A percentile compares a stretch with the other conserved stretches of the same genome.
Conservation (phyloP, 2,797 vertebrate species). For the Acrocephalus scirpaceus region DNA sequence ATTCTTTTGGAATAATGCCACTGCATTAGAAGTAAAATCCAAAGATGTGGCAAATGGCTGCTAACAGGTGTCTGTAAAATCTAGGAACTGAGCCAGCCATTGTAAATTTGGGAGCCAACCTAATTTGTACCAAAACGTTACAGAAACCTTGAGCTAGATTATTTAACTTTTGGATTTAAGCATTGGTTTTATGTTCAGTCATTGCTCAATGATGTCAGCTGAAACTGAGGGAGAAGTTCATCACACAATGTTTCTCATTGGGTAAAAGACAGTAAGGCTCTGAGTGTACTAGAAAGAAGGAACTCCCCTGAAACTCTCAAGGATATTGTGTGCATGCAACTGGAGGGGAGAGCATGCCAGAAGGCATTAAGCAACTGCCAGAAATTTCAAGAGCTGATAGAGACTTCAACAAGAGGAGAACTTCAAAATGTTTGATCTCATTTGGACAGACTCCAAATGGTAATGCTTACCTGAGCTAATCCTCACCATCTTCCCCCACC, state of each 20-base stretch:
- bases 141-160: slow-evolving; percentile 24
- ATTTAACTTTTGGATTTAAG: slow-evolving; percentile 27
- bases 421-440: slow-evolving; percentile 9
- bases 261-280: background rate
- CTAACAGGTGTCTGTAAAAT: slow-evolving; percentile 49
- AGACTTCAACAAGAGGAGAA: background rate
- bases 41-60: slow-evolving; percentile 44
- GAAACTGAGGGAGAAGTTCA: background rate
- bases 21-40: slow-evolving; percentile 27
- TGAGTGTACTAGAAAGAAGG: background rate
- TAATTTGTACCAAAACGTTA: slow-evolving; percentile 35
- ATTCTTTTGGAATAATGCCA: slow-evolving; percentile 49
- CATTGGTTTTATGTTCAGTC: background rate
- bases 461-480: slow-evolving; percentile 27
- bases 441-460: slow-evolving; percentile 14
- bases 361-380: slow-evolving; percentile 21
- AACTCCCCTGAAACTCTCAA: background rate
- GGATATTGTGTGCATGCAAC: background rate
- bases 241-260: background rate
- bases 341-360: slow-evolving; percentile 14
- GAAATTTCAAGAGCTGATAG: slow-evolving; percentile 12
- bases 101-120: background rate
- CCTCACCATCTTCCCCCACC: background rate
- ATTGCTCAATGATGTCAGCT: background rate
- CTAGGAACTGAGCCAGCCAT: slow-evolving; percentile 20